A percentile compares a stretch with the other conserved stretches of the same genome.
Evolutionary conservation across 2,113 vertebrate genomes (phyloP).

Genomic region (Myrmecobius fasciatus): DNA sequence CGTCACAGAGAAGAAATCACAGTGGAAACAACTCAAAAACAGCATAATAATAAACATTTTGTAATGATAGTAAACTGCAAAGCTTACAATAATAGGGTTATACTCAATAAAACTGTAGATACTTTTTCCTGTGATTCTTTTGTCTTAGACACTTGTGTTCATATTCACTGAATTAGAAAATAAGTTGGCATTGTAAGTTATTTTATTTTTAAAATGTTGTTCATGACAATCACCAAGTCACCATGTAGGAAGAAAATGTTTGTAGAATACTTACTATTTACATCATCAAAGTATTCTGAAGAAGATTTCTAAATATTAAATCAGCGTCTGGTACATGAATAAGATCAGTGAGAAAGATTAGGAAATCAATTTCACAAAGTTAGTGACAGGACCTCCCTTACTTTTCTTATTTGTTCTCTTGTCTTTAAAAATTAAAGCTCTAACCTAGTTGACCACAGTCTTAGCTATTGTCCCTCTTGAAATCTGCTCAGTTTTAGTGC

Average conservation of each 20-base stretch:
- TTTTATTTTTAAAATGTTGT: neutral
- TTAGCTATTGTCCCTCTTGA: neutral
- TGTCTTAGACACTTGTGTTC: neutral
- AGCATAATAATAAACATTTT: neutral
- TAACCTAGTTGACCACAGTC: neutral
- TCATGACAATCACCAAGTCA: neutral
- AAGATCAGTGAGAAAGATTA: neutral
- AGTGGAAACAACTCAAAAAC: no score
- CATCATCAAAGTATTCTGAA: neutral
- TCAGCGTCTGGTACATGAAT: neutral
- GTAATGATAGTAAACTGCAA: neutral
- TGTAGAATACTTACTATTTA: neutral
- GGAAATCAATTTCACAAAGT: neutral
- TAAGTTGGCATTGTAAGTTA: neutral
- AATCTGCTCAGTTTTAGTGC: no score
- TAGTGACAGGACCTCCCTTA: neutral
- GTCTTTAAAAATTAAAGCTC: no score
- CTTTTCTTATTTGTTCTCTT: no score
- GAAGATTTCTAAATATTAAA: neutral
- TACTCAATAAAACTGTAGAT: neutral
- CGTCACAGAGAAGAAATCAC: no score
- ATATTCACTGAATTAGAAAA: neutral
- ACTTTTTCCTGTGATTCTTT: neutral
- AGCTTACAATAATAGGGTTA: neutral
- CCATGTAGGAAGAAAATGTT: neutral